Percentiles rank a stretch among this genome's conserved stretches.
These are phyloP conservation scores for Hybos culiciformis DNA, from an alignment of 2,888 invertebrate genomes.

Conservation along the genomic window DNA sequence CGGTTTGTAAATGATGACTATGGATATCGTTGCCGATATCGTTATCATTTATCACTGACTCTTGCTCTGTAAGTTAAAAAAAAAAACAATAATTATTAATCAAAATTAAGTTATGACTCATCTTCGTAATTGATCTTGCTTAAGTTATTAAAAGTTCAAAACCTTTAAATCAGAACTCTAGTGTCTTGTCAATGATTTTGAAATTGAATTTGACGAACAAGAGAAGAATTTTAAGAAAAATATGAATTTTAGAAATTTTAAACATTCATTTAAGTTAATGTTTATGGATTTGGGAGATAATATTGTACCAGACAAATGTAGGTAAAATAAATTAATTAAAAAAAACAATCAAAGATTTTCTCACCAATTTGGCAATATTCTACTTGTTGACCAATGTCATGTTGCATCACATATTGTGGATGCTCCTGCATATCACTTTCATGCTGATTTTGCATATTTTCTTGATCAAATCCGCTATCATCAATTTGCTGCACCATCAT, in stretches of 20 bases:
- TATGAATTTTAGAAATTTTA: no score
- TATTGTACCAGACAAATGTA: no score
- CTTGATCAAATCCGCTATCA: conserved; percentile 4
- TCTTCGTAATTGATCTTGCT: no score
- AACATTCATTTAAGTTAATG: no score
- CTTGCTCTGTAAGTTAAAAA: background rate
- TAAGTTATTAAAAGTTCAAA: no score
- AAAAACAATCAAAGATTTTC: background rate
- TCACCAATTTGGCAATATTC: background rate
- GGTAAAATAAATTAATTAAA: no score
- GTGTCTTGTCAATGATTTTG: no score
- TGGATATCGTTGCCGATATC: conserved; percentile 7
- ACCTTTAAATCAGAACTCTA: no score
- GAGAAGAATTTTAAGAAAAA: no score
- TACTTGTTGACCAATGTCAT: conserved; percentile 12
- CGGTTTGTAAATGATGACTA: conserved; percentile 2
- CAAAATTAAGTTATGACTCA: background rate
- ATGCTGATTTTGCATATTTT: conserved; percentile 13
- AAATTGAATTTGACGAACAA: no score
- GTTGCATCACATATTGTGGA: conserved; percentile 10
- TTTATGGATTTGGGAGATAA: no score
- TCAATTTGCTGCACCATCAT: conserved; percentile 2
- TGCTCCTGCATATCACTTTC: conserved; percentile 6
- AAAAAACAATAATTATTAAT: background rate
- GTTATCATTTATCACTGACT: conserved; percentile 7